A percentile compares a stretch with the other conserved stretches of the same genome.
Conservation (phyloP, 2,113 vertebrate genomes). For the Oncorhynchus tshawytscha region DNA sequence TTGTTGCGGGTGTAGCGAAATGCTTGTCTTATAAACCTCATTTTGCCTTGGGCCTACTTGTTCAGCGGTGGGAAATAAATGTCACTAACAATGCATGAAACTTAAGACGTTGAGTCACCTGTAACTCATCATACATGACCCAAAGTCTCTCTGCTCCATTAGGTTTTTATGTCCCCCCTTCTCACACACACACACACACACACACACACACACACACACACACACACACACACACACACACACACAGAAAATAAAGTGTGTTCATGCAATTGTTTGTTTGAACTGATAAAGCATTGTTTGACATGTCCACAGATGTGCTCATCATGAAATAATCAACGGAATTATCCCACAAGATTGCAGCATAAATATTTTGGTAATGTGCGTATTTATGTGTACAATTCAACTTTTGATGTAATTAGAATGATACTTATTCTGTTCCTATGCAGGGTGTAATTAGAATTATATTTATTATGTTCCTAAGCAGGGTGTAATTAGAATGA, state of each 20-base stretch:
- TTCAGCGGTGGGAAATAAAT: not conserved
- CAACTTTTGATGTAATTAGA: not conserved
- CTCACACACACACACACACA: too few relatives aligned
- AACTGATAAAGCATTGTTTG: too few relatives aligned
- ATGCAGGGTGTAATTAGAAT: slow-evolving; percentile 24
- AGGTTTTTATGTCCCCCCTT: too few relatives aligned
- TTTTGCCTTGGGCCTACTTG: not conserved
- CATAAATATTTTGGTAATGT: not conserved
- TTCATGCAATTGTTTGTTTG: too few relatives aligned
- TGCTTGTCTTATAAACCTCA: not conserved
- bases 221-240: too few relatives aligned
- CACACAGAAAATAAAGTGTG: not conserved
- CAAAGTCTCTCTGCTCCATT: too few relatives aligned
- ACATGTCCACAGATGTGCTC: not conserved
- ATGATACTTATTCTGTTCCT: not conserved
- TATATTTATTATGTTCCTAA: not conserved
- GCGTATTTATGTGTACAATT: not conserved
- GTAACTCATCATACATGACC: not conserved
- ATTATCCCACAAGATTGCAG: not conserved
- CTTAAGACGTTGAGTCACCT: not conserved
- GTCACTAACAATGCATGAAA: not conserved
- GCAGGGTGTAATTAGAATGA: slow-evolving; percentile 22
- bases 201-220: too few relatives aligned
- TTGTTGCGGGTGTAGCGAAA: too few relatives aligned
- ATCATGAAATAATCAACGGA: not conserved